phyloP scores from a whole-genome alignment of 2,888 invertebrate species.

The Hesperia comma region DNA sequence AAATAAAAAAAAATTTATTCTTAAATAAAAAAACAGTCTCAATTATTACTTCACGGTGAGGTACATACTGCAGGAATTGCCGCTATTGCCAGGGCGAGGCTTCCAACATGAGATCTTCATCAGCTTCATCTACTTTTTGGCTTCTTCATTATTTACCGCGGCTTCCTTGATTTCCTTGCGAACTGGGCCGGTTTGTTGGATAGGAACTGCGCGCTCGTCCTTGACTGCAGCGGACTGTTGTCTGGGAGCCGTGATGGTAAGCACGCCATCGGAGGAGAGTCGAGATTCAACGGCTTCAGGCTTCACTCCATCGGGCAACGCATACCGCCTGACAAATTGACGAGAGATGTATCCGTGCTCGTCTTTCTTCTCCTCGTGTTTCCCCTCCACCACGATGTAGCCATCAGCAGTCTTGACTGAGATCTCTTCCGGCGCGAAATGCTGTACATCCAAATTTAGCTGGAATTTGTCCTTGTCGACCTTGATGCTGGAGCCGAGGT shows the following conservation, averaged over 20 bases:
- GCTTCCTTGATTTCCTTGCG: constrained; percentile 58
- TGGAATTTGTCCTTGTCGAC: constrained; percentile 85
- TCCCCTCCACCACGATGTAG: constrained; percentile 88
- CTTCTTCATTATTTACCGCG: constrained; percentile 47
- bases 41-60: constrained; percentile 6
- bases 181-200: constrained; percentile 84
- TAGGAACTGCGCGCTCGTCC: constrained; percentile 82
- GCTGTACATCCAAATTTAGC: constrained; percentile 89
- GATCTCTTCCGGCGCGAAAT: constrained; percentile 90
- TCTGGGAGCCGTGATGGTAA: constrained; percentile 87
- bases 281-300: constrained; percentile 88
- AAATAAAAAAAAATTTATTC: constrained; percentile 24
- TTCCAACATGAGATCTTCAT: no score
- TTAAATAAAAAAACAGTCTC: constrained; percentile 35
- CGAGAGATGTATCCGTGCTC: constrained; percentile 89
- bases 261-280: constrained; percentile 90
- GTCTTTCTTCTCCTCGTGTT: constrained; percentile 91
- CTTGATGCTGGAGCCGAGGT: constrained; percentile 77
- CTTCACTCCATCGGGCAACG: constrained; percentile 88
- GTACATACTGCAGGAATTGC: constrained; percentile 16
- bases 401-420: constrained; percentile 89
- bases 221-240: constrained; percentile 55
- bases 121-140: constrained; percentile 55
- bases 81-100: background rate
- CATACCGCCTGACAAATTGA: constrained; percentile 89